Evolutionary conservation across 2,113 vertebrate genomes (phyloP), one percentile per base, ranked within the genome.

Genomic region (Bubo scandiacus): DNA sequence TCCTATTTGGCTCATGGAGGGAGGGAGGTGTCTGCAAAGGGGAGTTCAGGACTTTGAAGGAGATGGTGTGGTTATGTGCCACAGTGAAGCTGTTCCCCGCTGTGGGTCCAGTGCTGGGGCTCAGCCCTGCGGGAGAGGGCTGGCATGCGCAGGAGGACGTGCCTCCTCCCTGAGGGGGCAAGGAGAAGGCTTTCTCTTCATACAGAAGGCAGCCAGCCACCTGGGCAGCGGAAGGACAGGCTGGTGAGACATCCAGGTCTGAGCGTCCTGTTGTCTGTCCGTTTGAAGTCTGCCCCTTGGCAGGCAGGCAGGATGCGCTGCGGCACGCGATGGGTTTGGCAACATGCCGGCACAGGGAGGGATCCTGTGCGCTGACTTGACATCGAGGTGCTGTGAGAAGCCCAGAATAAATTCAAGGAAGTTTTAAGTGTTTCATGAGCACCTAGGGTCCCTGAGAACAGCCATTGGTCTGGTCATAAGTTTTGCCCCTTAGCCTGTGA

Each of bases 241-340:
- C 49, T 85, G 66, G 49, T 22, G 29, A 72, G 91, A 61, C 45
- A 87, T 23, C 8, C 63, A 71, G 27, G 34, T 75, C 67, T 51
- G 89, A 95, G 78, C 17, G 0, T 57, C 84, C 73, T 80, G 88
- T 29, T 96, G 91, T 88, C 73, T 91, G 82, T 32, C 85, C 0
- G 19, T 95, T 72, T 95, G 95, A 97, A 96, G 91, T 9, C 43
- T 55, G 34, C 47, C 82, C 77, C 61, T 96, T 87, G 88, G 90
- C 89, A 66, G 73, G 70, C 88, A 47, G 72, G 89, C 86, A 95
- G 96, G 95, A 96, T 89, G 87, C 5, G 2, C 84, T 22, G 72
- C 1, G 20, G 92, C 94, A 93, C 49, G 66, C 51, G 3, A 89
- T 80, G 84, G 72, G 40, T 84, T 49, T 86, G 94, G 88, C 4